A percentile compares a stretch with the other conserved stretches of the same genome.
These are phyloP conservation scores for Euplagia quadripunctaria DNA, from an alignment of 2,888 invertebrate species.

Conservation along the genomic window DNA sequence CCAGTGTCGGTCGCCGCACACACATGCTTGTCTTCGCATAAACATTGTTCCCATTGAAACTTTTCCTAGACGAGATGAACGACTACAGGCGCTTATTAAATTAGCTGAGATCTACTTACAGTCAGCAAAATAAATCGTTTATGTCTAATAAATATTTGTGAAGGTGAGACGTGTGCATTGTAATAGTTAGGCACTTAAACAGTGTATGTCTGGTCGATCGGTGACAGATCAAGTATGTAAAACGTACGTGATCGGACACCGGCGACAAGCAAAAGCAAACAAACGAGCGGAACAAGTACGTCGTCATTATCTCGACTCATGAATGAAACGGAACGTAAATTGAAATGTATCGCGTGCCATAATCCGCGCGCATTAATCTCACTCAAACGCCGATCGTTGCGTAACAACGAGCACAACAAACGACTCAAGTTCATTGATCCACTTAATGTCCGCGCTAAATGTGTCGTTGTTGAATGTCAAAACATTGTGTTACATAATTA, in stretches of 20 bases:
- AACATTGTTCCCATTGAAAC: conserved; percentile 46
- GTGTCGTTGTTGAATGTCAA: conserved; percentile 86
- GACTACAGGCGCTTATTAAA: conserved; percentile 16
- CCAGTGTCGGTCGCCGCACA: conserved; percentile 55
- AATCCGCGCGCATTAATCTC: conserved; percentile 87
- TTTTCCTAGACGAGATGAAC: conserved; percentile 36
- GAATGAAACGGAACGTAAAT: conserved; percentile 87
- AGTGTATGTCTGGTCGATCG: conserved; percentile 28
- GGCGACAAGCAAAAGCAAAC: conserved; percentile 70
- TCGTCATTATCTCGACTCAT: conserved; percentile 83
- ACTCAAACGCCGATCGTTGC: conserved; percentile 85
- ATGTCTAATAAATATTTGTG: conserved; percentile 26
- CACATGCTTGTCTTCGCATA: conserved; percentile 54
- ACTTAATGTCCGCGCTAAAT: conserved; percentile 85
- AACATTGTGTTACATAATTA: conserved; percentile 85
- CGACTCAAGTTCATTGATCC: conserved; percentile 87
- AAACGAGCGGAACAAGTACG: conserved; percentile 77
- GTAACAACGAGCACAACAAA: conserved; percentile 80
- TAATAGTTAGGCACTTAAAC: conserved; percentile 30
- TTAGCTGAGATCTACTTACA: conserved; percentile 19
- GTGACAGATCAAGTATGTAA: conserved; percentile 64
- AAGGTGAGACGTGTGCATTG: conserved; percentile 27
- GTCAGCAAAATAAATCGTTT: conserved; percentile 22
- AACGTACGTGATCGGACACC: conserved; percentile 55
- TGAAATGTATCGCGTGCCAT: conserved; percentile 87